Evolutionary conservation across 2,113 vertebrate species (phyloP).

Genomic region (Malurus alboscapulatus): DNA sequence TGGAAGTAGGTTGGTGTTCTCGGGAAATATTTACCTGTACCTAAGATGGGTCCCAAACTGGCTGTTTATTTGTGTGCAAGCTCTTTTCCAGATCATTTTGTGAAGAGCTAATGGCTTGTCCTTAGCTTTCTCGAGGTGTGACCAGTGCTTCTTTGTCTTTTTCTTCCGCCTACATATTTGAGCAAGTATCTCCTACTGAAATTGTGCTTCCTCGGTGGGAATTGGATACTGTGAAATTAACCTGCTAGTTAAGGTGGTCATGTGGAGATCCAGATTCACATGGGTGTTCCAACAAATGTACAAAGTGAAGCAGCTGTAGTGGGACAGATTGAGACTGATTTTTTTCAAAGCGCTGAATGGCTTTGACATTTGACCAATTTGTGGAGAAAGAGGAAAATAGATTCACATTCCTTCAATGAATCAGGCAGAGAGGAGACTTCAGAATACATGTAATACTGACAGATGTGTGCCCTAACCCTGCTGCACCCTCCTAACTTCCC

Average conservation of each 20-base stretch:
- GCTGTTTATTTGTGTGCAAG: background rate
- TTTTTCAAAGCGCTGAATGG: background rate
- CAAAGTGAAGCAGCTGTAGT: background rate
- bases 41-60: background rate
- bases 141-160: background rate
- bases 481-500: background rate
- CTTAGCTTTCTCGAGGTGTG: background rate
- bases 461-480: conserved; percentile 11
- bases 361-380: conserved; percentile 15
- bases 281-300: background rate
- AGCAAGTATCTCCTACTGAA: background rate
- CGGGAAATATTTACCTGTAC: background rate
- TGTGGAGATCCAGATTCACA: background rate
- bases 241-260: background rate
- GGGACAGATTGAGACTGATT: background rate
- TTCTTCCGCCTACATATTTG: background rate
- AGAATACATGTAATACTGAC: background rate
- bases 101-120: background rate
- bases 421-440: background rate
- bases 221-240: background rate
- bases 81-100: background rate
- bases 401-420: conserved; percentile 20
- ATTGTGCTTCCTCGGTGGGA: background rate
- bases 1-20: background rate
- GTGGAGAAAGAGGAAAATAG: background rate